Evolutionary conservation across 2,888 invertebrate genomes (phyloP), one percentile per base, ranked within the genome.

Genomic region (Cyaniris semiargus): DNA sequence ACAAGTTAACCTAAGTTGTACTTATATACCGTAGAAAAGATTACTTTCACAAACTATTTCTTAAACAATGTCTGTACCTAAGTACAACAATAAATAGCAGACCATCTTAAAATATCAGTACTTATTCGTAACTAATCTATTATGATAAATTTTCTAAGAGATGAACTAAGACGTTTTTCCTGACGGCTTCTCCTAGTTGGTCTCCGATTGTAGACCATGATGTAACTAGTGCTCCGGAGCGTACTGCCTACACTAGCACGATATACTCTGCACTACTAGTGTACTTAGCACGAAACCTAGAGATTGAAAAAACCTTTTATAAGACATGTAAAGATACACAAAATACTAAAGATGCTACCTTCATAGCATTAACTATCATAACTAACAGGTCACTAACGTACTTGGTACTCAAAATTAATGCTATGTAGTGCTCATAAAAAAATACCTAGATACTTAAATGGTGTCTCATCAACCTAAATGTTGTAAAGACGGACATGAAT

Each of bases 281-380:
- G 93, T 92, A 93, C 92, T 93, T 94, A 94, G 93, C 94, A 93
- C 94, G 94, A 91, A 93, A 93, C 94, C 94, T 94, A 94, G 94
- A 94, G 94, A 94, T 94, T 94, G 89, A 94, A 94, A 93, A 94
- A 92, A 92, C 85, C 87, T 90, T 90, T 86, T 86, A 90, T 90
- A 85, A 92, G 86, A 89, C 88, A 92, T 81, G 82, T 86, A 89
- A 83, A 83, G 81, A 60, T 83, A 86, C 23, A 85, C 87, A 87
- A 88, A 88, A 85, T 86, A 89, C 82, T 83, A 86, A 77, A 79
- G 82, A 48, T 83, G 86, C 89, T 89, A 89, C 89, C 92, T 90
- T 85, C 92, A 93, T 89, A 93, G 91, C 92, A 92, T 92, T 92
- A 92, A 92, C 89, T 84, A 85, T 85, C 79, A 81, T 83, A 87